Percentiles rank a stretch among this genome's conserved stretches.
Conservation (phyloP, 2,797 vertebrate species). For the Lateolabrax maculatus region DNA sequence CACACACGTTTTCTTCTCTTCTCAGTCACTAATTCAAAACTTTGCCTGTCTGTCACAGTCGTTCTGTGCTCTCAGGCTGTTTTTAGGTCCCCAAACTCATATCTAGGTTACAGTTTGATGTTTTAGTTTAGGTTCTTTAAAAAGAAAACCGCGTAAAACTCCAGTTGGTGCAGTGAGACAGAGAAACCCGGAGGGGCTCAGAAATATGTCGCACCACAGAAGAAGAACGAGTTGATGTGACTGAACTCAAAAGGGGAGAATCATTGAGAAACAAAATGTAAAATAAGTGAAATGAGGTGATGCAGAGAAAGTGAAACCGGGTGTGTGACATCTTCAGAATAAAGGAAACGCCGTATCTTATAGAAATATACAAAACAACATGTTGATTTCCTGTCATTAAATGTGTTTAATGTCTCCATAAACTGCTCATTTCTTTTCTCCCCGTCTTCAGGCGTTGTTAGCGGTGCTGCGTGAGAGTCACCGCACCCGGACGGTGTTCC, state of each 20-base stretch:
- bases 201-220: conserved; percentile 15
- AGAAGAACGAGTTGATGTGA: not conserved
- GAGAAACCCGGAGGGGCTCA: conserved; percentile 15
- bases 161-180: not conserved
- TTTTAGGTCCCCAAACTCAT: conserved; percentile 19
- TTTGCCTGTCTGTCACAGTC: conserved; percentile 23
- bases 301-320: not conserved
- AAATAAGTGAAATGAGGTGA: not conserved
- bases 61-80: conserved; percentile 15
- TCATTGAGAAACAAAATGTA: not conserved
- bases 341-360: too few relatives aligned
- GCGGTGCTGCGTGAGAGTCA: conserved; percentile 94
- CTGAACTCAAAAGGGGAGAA: conserved; percentile 17
- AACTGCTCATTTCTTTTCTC: not conserved
- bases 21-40: conserved; percentile 24
- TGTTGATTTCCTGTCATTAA: not conserved
- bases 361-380: too few relatives aligned
- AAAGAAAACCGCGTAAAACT: conserved; percentile 11
- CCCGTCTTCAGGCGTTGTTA: conserved; percentile 88
- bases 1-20: not conserved
- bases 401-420: too few relatives aligned
- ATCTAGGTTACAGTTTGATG: conserved; percentile 47
- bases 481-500: conserved; percentile 96
- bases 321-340: not conserved
- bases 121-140: conserved; percentile 28